Base-by-base conservation (phyloP, 1,140 invertebrate genomes). In the Zophobas atratus region DNA sequence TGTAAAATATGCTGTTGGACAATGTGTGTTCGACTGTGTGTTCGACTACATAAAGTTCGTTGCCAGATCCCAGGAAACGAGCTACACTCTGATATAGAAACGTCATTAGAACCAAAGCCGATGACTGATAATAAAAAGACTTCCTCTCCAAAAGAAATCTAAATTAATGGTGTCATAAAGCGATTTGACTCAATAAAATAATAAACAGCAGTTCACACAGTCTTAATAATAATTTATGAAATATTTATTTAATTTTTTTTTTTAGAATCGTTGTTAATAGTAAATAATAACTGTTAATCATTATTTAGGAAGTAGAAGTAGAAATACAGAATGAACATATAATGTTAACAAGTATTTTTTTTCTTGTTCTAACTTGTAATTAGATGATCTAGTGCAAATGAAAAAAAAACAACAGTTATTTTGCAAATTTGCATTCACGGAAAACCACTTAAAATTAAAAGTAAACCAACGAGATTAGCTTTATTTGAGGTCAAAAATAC, bases 391-490 rank as follows among this genome's bases (percentile, higher is more conserved):
- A 20, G 20, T 20, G 20, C 20, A 20, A 20, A 20, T 20, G 20
- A 20, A 20, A 20, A 20, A 20, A 20, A 20, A 20, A 20, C 20
- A 20, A 20, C 20, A 20, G 20, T 20, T 20, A 20, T 20, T 20
- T 20, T 34, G 8, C 32, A 2, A 20, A 57, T 67, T 67, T 43
- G 60, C 60, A 67, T 33, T 67, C 60, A 67, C 60, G 60, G 60
- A 67, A 67, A 67, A 43, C 38, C 6, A 36, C 6, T 67, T 67
- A 36, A 36, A 60, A 60, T 60, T 60, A 67, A 67, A 67, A 67
- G 43, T 67, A 41, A 41, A 67, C 20, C 20, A 20, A 20, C 39
- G 39, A 67, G 60, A 67, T 67, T 67, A 67, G 60, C 6, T 67
- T 4, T 41, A 32, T n/a, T 43, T 46, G 39, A 67, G 60, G 60